These are phyloP conservation scores for Petaurus breviceps DNA, from an alignment of 2,113 vertebrate species.

Conservation along the genomic window DNA sequence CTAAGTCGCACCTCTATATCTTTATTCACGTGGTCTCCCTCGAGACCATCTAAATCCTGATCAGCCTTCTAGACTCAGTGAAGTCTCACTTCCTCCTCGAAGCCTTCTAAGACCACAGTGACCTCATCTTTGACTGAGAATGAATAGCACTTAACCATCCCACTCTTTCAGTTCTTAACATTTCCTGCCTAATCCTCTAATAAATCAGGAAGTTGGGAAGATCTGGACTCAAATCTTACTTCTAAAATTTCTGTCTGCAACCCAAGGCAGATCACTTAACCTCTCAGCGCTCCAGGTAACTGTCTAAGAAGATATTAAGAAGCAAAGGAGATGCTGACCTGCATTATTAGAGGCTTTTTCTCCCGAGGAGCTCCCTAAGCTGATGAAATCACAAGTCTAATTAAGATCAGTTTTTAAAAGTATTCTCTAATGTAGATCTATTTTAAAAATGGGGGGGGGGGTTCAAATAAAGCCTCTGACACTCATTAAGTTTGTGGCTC, in stretches of 20 bases:
- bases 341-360: not conserved
- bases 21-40: not conserved
- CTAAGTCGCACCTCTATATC: not conserved
- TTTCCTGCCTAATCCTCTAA: not conserved
- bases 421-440: not conserved
- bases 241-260: not conserved
- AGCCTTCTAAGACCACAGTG: not conserved
- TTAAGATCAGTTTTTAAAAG: not conserved
- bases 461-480: not conserved
- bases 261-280: not conserved
- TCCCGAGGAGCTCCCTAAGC: not conserved
- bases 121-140: not conserved
- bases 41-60: not conserved
- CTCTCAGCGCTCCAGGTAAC: not conserved
- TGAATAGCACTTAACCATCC: not conserved
- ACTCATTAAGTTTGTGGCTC: not conserved
- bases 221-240: not conserved
- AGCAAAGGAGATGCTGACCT: not conserved
- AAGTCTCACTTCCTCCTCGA: not conserved
- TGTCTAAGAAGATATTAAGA: not conserved
- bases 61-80: not conserved
- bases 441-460: not conserved
- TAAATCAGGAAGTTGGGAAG: not conserved
- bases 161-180: not conserved
- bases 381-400: not conserved